Evolutionary conservation across 2,797 vertebrate genomes (phyloP).

Genomic region (Leptodactylus fallax): DNA sequence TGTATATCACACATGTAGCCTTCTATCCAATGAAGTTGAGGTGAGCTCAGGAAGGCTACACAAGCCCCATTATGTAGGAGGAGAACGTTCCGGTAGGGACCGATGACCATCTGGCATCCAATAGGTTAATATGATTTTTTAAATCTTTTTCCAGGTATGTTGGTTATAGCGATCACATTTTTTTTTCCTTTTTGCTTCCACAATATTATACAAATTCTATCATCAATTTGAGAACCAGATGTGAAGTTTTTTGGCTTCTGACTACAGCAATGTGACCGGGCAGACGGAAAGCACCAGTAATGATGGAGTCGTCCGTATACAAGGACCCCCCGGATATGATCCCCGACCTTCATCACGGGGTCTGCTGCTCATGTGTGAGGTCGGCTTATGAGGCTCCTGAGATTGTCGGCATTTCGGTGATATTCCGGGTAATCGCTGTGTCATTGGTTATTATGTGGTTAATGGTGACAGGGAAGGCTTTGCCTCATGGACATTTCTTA

Average conservation of each 20-base stretch:
- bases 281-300: background rate
- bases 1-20: too few species aligned
- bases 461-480: too few species aligned
- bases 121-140: background rate
- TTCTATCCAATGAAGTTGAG: too few species aligned
- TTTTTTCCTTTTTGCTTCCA: background rate
- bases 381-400: too few species aligned
- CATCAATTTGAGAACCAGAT: too few species aligned
- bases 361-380: too few species aligned
- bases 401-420: too few species aligned
- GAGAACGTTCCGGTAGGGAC: background rate
- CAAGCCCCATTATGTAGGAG: background rate
- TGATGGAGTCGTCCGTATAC: background rate
- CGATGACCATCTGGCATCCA: background rate
- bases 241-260: background rate
- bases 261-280: too few species aligned
- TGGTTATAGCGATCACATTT: background rate
- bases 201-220: background rate
- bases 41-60: background rate
- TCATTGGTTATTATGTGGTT: too few species aligned
- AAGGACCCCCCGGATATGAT: background rate
- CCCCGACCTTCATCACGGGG: too few species aligned
- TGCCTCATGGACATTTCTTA: too few species aligned
- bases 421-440: too few species aligned
- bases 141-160: background rate